Base-by-base conservation (phyloP, 2,113 vertebrate genomes). In the Haplotaxodon microlepis region DNA sequence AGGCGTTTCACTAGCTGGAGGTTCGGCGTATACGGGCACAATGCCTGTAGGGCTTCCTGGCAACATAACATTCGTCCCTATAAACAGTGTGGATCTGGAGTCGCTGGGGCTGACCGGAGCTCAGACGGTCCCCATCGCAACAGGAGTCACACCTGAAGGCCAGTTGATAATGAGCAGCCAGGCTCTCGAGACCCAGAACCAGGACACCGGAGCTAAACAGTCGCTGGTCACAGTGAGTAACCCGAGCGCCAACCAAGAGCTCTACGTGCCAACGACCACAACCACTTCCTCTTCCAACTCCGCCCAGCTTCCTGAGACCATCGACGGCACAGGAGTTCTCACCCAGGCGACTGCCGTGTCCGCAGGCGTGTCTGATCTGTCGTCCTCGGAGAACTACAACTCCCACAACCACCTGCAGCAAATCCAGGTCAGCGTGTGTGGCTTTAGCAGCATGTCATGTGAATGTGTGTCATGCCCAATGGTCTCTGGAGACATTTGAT, bases 1-100 rank as follows among this genome's bases (percentile, higher is more conserved):
- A 93, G 98, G 98, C 84, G 97, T 99, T 91, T 96, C 98, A 34
- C 96, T 99, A 90, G 95, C 97, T 79, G 97, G 94, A 4, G 94
- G 97, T 85, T 96, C 97, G 1, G 97, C 98, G 34, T 99, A 98
- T 94, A 96, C 97, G 89, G 93, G 97, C 84, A 97, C 98, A 94
- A 96, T 98, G 87, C 97, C 98, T 73, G 97, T 99, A 78, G 98
- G 98, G 85, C 94, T 99, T 93, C 98, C 98, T 5, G 95, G 98
- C 91, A 99, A 99, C 96, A 99, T 99, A 93, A 98, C 99, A 12
- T 99, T 99, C 94, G 98, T 99, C 95, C 99, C 99, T 63, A 98
- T 99, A 95, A 99, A 99, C 94, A 99, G 98, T 87, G 96, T 99
- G 87, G 98, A 99, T 95, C 96, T 99, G 95, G 98, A 99, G 97